phyloP scores from a whole-genome alignment of 2,888 invertebrate species.

The Plebejus melissa region DNA sequence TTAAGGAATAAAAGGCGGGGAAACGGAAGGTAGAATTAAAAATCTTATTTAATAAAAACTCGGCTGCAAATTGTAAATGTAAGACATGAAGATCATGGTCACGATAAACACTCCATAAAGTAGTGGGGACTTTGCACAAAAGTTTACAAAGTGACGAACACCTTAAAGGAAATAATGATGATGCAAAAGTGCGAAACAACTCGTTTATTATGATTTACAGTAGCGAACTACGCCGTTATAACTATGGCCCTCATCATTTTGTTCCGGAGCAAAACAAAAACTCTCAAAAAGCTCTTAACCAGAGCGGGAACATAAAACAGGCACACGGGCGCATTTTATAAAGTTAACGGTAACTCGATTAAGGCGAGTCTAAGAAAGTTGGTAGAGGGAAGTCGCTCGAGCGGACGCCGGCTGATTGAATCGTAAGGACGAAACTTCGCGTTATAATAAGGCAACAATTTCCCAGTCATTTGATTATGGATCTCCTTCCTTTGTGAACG shows the following conservation, averaged over 20 bases:
- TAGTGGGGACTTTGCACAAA: not conserved
- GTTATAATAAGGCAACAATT: constrained; percentile 31
- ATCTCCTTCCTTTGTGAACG: constrained; percentile 18
- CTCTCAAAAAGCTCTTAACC: constrained; percentile 42
- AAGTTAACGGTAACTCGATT: constrained; percentile 70
- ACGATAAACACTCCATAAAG: not conserved
- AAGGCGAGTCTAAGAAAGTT: constrained; percentile 64
- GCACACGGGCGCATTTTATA: constrained; percentile 66
- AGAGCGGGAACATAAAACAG: constrained; percentile 65
- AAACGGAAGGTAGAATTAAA: too few species aligned
- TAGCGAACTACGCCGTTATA: constrained; percentile 26
- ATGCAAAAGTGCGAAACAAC: not conserved
- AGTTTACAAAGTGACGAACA: constrained; percentile 3
- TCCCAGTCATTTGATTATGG: constrained; percentile 30
- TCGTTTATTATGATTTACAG: constrained; percentile 28
- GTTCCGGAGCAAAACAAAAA: constrained; percentile 29
- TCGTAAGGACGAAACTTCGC: constrained; percentile 44
- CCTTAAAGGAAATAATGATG: not conserved
- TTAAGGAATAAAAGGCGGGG: too few species aligned
- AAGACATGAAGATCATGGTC: not conserved
- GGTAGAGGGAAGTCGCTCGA: constrained; percentile 49
- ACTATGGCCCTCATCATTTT: constrained; percentile 29
- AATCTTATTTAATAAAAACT: not conserved
- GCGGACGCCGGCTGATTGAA: constrained; percentile 54
- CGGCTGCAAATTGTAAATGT: not conserved